Evolutionary conservation across 2,113 vertebrate species (phyloP).

Genomic region (Myiopsitta monachus): DNA sequence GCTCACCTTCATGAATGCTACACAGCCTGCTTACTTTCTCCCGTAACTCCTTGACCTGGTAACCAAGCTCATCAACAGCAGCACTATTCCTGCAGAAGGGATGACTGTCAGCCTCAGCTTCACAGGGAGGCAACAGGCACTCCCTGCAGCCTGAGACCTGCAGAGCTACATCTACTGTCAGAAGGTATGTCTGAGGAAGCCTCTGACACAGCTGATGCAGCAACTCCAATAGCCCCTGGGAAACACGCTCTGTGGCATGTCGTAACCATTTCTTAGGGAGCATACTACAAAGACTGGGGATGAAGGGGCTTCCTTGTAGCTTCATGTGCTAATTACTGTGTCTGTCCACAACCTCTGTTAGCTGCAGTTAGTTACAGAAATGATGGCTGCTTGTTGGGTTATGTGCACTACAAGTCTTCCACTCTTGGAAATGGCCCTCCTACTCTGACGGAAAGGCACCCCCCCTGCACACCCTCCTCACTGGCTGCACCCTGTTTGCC

Average conservation of each 20-base stretch:
- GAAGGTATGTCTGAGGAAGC: neutral
- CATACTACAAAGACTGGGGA: neutral
- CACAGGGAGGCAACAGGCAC: neutral
- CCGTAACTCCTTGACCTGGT: neutral
- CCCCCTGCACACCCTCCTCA: neutral
- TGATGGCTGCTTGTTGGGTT: neutral
- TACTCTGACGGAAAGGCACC: neutral
- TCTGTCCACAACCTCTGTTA: neutral
- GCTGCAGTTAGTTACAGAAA: neutral
- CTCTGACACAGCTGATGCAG: neutral
- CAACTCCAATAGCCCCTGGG: neutral
- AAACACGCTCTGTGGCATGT: neutral
- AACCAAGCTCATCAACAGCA: neutral
- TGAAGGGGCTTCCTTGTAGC: neutral
- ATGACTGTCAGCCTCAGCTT: neutral
- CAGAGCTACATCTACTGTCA: neutral
- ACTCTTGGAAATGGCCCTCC: neutral
- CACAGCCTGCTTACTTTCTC: neutral
- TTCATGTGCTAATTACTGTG: neutral
- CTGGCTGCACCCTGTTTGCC: neutral
- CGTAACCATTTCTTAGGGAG: neutral
- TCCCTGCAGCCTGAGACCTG: neutral
- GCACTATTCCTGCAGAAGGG: neutral
- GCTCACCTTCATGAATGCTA: neutral
- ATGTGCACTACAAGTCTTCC: neutral